These are phyloP conservation scores for Triplophysa dalaica DNA, from an alignment of 2,113 vertebrate species.

Conservation along the genomic window DNA sequence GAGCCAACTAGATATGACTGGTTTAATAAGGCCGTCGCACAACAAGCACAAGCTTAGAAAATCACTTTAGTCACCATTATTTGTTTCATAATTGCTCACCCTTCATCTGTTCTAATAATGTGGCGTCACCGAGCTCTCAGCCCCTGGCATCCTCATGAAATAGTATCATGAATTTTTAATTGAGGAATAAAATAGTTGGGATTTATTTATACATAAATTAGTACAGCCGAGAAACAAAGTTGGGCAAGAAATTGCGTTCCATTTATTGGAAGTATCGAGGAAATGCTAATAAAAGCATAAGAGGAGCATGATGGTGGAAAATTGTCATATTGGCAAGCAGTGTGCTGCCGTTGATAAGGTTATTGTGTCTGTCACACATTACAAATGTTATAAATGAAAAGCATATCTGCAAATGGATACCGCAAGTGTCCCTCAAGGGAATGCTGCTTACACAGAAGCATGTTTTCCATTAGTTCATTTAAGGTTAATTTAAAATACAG, in stretches of 20 bases:
- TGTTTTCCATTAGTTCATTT: slow-evolving; percentile 12
- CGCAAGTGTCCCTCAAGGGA: slow-evolving; percentile 55
- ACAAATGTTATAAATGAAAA: slow-evolving; percentile 63
- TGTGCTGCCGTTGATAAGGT: slow-evolving; percentile 60
- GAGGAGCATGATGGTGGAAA: slow-evolving; percentile 21
- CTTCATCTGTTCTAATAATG: slow-evolving; percentile 36
- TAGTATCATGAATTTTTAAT: slow-evolving; percentile 58
- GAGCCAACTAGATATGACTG: slow-evolving; percentile 32
- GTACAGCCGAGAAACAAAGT: slow-evolving; percentile 46
- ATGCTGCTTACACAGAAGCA: slow-evolving; percentile 46
- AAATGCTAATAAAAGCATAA: slow-evolving; percentile 53
- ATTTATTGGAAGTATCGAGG: slow-evolving; percentile 51
- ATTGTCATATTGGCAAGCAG: slow-evolving; percentile 49
- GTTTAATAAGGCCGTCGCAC: slow-evolving; percentile 22
- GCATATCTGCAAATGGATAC: slow-evolving; percentile 46
- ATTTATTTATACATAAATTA: slow-evolving; percentile 62
- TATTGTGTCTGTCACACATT: slow-evolving; percentile 54
- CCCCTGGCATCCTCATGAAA: slow-evolving; percentile 42
- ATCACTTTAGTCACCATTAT: not conserved
- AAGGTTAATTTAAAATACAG: not conserved
- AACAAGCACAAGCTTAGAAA: not conserved
- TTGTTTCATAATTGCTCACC: slow-evolving; percentile 53
- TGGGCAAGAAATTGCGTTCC: slow-evolving; percentile 57
- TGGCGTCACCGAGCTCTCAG: slow-evolving; percentile 44
- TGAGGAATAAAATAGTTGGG: slow-evolving; percentile 58